Base-by-base conservation (phyloP, 1,140 invertebrate genomes). In the Musca vetustissima region DNA sequence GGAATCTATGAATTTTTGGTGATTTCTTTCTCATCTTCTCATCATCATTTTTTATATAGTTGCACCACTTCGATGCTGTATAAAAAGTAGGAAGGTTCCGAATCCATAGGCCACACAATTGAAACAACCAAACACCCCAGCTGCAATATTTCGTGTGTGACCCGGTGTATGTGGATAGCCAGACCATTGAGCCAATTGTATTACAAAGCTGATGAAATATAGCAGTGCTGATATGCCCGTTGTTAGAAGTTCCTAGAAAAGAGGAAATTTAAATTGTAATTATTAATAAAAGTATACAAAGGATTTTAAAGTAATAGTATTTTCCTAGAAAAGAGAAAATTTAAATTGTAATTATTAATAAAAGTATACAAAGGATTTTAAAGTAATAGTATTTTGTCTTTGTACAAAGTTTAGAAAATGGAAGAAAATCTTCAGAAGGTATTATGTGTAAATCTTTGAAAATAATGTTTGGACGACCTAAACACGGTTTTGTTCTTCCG, bases 61-160 rank as follows among this genome's bases (percentile, higher is more conserved):
- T 22, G 83, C 79, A 53, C 83, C 85, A 72, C 84, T 87, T 78
- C 89, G 91, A 85, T 90, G 92, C 75, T 93, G 91, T 66, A 89
- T 76, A 83, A 88, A 92, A 52, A 94, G 84, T 72, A 93, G 88
- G 77, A 90, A 94, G 4, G 90, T 83, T 64, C 90, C 92, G 48
- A 87, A 88, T 2, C 84, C 92, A 73, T 94, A 95, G 6, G 88
- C 91, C 43, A 91, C 69, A 17, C 90, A 90, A 79, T 93, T 94
- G 81, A 95, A 89, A 1, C 94, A 81, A 69, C 92, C 93, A 76
- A 95, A 93, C 19, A 90, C 92, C 75, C 91, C 92, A 71, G 90
- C 92, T 17, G 89, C 87, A 24, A 92, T 87, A 74, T 93, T 91
- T 1, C 84, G 75, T 11, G 83, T 85, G 69, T 81, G 79, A 14